Evolutionary conservation across 2,888 invertebrate species (phyloP).

Genomic region (Ichneumoninae sp.): DNA sequence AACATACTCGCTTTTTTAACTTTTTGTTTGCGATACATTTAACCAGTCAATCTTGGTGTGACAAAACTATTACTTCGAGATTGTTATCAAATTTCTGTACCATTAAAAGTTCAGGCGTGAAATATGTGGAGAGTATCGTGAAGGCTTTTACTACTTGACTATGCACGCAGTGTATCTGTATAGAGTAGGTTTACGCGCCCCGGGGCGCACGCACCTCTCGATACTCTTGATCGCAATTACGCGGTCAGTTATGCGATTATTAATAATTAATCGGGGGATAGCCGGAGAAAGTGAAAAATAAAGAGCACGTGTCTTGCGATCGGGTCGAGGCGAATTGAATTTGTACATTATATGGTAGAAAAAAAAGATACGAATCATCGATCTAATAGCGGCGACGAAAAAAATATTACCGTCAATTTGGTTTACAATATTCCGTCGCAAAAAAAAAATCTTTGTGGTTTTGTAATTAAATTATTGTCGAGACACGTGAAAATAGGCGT

Average conservation of each 20-base stretch:
- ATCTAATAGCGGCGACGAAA: background rate
- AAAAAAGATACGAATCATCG: background rate
- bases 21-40: background rate
- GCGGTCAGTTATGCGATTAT: slow-evolving; percentile 54
- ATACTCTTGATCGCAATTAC: background rate
- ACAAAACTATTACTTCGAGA: background rate
- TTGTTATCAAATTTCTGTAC: background rate
- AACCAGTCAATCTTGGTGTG: background rate
- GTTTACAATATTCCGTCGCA: background rate
- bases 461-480: background rate
- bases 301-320: slow-evolving; percentile 40
- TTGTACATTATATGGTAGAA: slow-evolving; percentile 9
- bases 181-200: slow-evolving; percentile 28
- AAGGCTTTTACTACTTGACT: slow-evolving; percentile 1
- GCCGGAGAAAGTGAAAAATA: background rate
- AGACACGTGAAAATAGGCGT: background rate
- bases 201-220: slow-evolving; percentile 31
- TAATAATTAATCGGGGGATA: slow-evolving; percentile 50
- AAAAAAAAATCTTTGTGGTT: background rate
- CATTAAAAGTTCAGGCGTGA: background rate
- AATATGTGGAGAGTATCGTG: slow-evolving; percentile 10
- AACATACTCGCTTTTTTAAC: background rate
- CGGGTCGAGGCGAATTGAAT: slow-evolving; percentile 59
- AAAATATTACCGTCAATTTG: background rate
- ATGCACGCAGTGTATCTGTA: background rate